A percentile compares a stretch with the other conserved stretches of the same genome.
These are phyloP conservation scores for Motacilla tschutschensis DNA, from an alignment of 2,113 vertebrate species.

Conservation along the genomic window DNA sequence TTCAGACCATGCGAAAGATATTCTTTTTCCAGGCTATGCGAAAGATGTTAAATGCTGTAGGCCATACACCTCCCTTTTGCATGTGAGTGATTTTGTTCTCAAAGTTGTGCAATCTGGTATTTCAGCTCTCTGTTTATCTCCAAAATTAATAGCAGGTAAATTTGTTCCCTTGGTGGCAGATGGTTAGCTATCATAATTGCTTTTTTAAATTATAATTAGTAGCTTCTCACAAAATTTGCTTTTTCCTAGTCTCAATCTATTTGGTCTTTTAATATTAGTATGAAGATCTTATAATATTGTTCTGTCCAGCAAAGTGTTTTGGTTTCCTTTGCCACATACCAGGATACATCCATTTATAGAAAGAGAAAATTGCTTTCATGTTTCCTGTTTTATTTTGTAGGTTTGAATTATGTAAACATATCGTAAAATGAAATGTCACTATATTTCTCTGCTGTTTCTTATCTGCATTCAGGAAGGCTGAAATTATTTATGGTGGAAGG, in stretches of 20 bases:
- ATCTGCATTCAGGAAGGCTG: neutral
- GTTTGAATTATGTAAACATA: neutral
- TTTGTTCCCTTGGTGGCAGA: slow-evolving; percentile 38
- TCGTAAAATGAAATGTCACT: neutral
- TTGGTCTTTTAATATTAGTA: neutral
- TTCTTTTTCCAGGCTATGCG: too few relatives aligned
- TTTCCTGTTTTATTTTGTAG: neutral
- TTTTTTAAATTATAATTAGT: slow-evolving; percentile 38
- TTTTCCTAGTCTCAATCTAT: neutral
- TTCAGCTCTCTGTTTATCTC: slow-evolving; percentile 14
- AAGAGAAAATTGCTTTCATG: neutral
- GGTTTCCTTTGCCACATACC: neutral
- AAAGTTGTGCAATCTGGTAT: slow-evolving; percentile 2
- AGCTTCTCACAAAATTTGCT: neutral
- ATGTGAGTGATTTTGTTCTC: neutral
- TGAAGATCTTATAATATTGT: neutral
- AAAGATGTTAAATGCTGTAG: neutral
- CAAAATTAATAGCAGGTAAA: slow-evolving; percentile 37
- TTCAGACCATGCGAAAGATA: neutral
- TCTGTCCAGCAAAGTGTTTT: neutral
- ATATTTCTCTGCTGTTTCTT: neutral
- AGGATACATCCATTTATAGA: neutral
- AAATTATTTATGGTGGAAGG: neutral
- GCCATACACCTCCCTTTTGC: neutral
- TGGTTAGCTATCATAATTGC: neutral